These are phyloP conservation scores for Ptychadena robeensis DNA, from an alignment of 2,797 vertebrate species.

Conservation along the genomic window DNA sequence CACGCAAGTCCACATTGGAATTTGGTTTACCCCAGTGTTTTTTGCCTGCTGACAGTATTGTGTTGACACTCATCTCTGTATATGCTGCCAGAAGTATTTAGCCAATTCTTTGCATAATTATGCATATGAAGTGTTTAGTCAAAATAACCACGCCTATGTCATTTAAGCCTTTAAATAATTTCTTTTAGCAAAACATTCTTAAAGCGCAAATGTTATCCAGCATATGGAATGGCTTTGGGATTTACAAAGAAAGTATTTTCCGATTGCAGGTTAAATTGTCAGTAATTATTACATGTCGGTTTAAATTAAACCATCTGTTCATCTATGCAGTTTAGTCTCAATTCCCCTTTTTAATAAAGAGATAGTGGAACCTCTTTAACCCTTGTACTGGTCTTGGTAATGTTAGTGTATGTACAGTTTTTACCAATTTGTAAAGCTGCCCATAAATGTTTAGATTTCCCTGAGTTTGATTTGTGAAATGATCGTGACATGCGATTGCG, in stretches of 20 bases:
- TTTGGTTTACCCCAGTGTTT: neutral
- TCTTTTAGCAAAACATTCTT: constrained; percentile 28
- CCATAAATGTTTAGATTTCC: too few relatives aligned
- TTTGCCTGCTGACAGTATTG: neutral
- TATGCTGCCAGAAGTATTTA: constrained; percentile 17
- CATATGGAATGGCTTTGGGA: constrained; percentile 49
- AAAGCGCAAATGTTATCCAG: constrained; percentile 6
- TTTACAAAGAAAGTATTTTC: constrained; percentile 29
- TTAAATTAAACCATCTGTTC: constrained; percentile 56
- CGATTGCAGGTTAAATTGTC: constrained; percentile 51
- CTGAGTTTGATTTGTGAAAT: too few relatives aligned
- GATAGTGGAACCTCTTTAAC: constrained; percentile 44
- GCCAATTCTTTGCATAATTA: constrained; percentile 26
- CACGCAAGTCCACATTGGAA: neutral
- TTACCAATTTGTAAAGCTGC: too few relatives aligned
- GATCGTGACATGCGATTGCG: too few relatives aligned
- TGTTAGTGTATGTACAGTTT: too few relatives aligned
- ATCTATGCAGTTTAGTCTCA: constrained; percentile 41
- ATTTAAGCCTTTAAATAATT: constrained; percentile 22
- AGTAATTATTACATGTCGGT: constrained; percentile 55
- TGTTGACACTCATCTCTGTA: neutral
- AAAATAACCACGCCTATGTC: constrained; percentile 37
- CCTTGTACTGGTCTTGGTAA: too few relatives aligned
- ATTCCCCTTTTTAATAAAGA: constrained; percentile 59
- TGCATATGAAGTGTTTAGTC: constrained; percentile 48